Conservation (phyloP, 2,888 invertebrate species). For the Nipponacmea schrenckii region DNA sequence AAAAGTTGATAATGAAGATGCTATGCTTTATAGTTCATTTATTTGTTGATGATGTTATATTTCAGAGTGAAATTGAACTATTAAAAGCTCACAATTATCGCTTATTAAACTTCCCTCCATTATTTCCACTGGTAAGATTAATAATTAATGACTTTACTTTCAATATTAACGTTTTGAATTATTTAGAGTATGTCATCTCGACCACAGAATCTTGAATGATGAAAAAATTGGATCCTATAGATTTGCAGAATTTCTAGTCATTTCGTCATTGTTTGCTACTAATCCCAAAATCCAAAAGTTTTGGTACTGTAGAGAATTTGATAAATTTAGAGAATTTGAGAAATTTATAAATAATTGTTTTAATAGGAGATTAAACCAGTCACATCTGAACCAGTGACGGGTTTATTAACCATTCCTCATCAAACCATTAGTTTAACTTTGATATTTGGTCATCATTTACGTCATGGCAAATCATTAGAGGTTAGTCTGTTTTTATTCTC, state of each 20-base stretch:
- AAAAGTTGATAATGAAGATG: too few relatives aligned
- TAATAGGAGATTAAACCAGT: slow-evolving; percentile 22
- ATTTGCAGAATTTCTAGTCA: too few relatives aligned
- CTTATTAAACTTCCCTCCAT: slow-evolving; percentile 66
- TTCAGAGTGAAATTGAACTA: slow-evolving; percentile 65
- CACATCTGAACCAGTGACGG: slow-evolving; percentile 4
- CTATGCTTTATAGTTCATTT: not conserved
- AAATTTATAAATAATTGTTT: not conserved
- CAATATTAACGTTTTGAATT: too few relatives aligned
- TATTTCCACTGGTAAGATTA: slow-evolving; percentile 39
- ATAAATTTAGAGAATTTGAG: not conserved
- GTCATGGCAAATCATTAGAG: slow-evolving; percentile 50
- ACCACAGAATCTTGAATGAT: too few relatives aligned
- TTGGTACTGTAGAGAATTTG: not conserved
- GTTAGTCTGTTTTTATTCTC: slow-evolving; percentile 35
- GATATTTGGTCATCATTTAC: slow-evolving; percentile 64
- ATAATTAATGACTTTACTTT: not conserved
- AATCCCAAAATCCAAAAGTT: too few relatives aligned
- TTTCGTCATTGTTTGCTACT: too few relatives aligned
- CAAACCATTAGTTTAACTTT: slow-evolving; percentile 51
- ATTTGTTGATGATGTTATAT: slow-evolving; percentile 23
- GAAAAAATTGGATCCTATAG: too few relatives aligned
- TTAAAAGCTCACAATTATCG: slow-evolving; percentile 64
- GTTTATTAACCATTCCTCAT: slow-evolving; percentile 30
- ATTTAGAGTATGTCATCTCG: too few relatives aligned